A percentile compares a stretch with the other conserved stretches of the same genome.
Conservation (phyloP, 2,888 invertebrate species). For the Tachina grossa region DNA sequence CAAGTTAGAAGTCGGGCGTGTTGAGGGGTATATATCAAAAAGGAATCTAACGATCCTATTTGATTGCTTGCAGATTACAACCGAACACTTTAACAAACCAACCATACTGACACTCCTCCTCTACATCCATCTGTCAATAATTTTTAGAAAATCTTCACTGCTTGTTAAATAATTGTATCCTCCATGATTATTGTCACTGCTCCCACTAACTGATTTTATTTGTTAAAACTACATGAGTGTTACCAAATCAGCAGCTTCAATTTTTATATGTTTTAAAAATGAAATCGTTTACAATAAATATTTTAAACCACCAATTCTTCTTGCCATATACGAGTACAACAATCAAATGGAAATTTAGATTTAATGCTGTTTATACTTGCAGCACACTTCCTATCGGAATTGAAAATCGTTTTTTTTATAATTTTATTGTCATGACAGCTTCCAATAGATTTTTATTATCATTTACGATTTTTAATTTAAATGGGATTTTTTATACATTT, state of each 20-base stretch:
- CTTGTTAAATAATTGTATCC: too few relatives aligned
- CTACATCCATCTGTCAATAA: too few relatives aligned
- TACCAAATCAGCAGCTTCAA: background rate
- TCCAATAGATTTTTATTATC: conserved; percentile 71
- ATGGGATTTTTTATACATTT: conserved; percentile 63
- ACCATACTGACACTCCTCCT: too few relatives aligned
- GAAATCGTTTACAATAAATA: background rate
- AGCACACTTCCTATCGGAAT: conserved; percentile 43
- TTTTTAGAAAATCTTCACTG: too few relatives aligned
- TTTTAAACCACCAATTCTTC: background rate
- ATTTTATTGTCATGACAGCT: conserved; percentile 67
- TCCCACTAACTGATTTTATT: too few relatives aligned
- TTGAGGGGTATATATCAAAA: too few relatives aligned
- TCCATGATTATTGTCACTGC: too few relatives aligned
- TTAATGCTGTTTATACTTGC: background rate
- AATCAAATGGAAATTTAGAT: background rate
- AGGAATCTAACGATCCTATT: too few relatives aligned
- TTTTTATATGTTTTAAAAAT: background rate
- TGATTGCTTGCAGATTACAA: too few relatives aligned
- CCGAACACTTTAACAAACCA: too few relatives aligned
- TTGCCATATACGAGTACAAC: background rate
- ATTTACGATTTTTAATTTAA: conserved; percentile 71
- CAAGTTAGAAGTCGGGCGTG: too few relatives aligned
- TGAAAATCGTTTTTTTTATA: conserved; percentile 55
- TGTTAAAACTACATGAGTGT: too few relatives aligned